These are phyloP conservation scores for Plebejus melissa DNA, from an alignment of 2,888 invertebrate genomes.

Conservation along the genomic window DNA sequence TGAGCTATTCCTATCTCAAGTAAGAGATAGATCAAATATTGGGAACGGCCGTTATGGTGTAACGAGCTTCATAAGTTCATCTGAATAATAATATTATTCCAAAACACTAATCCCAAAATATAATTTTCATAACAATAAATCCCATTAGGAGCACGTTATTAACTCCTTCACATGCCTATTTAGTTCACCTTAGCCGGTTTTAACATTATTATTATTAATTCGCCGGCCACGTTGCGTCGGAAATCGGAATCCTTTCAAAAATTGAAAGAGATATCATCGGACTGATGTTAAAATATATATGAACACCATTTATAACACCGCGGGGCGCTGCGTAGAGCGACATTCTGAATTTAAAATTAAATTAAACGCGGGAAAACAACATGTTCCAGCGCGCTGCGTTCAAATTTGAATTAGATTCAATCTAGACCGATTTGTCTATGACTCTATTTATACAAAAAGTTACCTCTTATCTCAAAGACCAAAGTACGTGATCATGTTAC, in stretches of 20 bases:
- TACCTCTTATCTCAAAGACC: background rate
- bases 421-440: slow-evolving; percentile 77
- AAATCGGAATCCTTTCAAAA: slow-evolving; percentile 56
- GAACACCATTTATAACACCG: slow-evolving; percentile 72
- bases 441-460: slow-evolving; percentile 39
- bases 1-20: too few relatives aligned
- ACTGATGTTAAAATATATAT: slow-evolving; percentile 59
- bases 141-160: slow-evolving; percentile 39
- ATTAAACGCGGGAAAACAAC: slow-evolving; percentile 76
- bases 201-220: slow-evolving; percentile 61
- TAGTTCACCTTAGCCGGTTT: slow-evolving; percentile 52
- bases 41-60: too few relatives aligned
- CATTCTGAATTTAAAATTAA: slow-evolving; percentile 74
- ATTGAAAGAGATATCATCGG: slow-evolving; percentile 77
- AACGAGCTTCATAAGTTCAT: background rate
- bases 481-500: background rate
- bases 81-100: background rate
- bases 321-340: slow-evolving; percentile 63
- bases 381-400: slow-evolving; percentile 61
- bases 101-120: background rate
- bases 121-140: slow-evolving; percentile 21
- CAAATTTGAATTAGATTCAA: slow-evolving; percentile 57
- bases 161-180: slow-evolving; percentile 42
- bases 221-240: slow-evolving; percentile 53
- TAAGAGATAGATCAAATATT: too few relatives aligned